Percentiles rank a stretch among this genome's conserved stretches.
Evolutionary conservation across 2,797 vertebrate species (phyloP).

Genomic region (Fistularia tabacaria): DNA sequence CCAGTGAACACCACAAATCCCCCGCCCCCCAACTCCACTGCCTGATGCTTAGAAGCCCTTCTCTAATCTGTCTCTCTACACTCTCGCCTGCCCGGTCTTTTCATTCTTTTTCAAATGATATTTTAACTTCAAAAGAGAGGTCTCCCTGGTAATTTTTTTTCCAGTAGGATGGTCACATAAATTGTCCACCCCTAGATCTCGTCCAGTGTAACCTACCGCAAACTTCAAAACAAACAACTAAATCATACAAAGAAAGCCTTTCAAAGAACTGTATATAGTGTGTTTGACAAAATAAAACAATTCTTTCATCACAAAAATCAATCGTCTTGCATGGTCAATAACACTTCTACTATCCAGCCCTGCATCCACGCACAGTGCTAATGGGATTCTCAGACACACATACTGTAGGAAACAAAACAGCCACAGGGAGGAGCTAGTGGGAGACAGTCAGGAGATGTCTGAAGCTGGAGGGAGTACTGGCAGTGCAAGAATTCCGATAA

Average conservation of each 20-base stretch:
- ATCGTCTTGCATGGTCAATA: constrained; percentile 45
- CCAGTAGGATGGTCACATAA: constrained; percentile 36
- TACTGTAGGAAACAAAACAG: constrained; percentile 55
- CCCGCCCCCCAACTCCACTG: constrained; percentile 43
- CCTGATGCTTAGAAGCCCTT: constrained; percentile 42
- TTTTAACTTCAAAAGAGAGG: constrained; percentile 36
- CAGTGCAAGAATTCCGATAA: constrained; percentile 44
- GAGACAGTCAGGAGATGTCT: constrained; percentile 53
- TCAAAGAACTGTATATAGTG: constrained; percentile 55
- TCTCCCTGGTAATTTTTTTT: background rate
- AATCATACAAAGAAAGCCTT: constrained; percentile 50
- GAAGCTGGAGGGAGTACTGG: constrained; percentile 53
- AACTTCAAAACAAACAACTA: constrained; percentile 31
- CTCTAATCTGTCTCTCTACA: constrained; percentile 37
- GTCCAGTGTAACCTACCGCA: constrained; percentile 38
- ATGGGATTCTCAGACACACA: constrained; percentile 43
- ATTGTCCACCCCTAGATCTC: constrained; percentile 36
- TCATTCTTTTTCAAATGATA: constrained; percentile 34
- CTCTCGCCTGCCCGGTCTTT: constrained; percentile 45
- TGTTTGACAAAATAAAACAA: constrained; percentile 54
- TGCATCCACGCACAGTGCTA: constrained; percentile 36
- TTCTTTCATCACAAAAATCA: constrained; percentile 56
- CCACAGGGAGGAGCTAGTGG: constrained; percentile 69
- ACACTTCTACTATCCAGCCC: constrained; percentile 48
- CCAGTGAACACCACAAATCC: constrained; percentile 54